Percentiles rank a stretch among this genome's conserved stretches.
phyloP scores from a whole-genome alignment of 2,888 invertebrate genomes.

The Rhamphomyia laevipes region DNA sequence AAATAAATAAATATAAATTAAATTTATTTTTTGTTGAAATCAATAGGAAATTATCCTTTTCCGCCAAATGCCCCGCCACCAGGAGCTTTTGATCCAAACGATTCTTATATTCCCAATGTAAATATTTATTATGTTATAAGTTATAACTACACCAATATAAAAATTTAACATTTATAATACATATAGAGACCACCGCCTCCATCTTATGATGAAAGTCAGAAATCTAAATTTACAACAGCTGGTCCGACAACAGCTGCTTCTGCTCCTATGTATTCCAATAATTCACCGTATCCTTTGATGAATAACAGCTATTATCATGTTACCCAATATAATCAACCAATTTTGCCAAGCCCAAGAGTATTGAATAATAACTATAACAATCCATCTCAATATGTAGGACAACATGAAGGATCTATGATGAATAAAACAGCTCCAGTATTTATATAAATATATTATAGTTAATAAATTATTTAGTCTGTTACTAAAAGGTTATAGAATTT shows the following conservation, averaged over 20 bases:
- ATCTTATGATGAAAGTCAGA: conserved; percentile 32
- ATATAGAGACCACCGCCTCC: conserved; percentile 31
- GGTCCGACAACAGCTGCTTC: background rate
- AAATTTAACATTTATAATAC: background rate
- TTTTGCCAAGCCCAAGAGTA: conserved; percentile 7
- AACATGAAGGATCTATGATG: conserved; percentile 4
- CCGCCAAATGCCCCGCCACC: background rate
- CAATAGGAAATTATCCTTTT: background rate
- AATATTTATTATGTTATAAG: background rate
- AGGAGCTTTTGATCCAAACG: background rate
- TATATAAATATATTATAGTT: conserved; percentile 1
- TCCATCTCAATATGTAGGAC: conserved; percentile 8
- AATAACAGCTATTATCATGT: conserved; percentile 10
- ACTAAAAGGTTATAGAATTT: conserved; percentile 14
- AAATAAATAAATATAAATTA: too few species aligned
- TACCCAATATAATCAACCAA: conserved; percentile 11
- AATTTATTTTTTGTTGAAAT: too few species aligned
- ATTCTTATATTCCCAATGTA: background rate
- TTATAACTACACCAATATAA: background rate
- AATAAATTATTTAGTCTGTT: background rate
- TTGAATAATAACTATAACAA: conserved; percentile 8
- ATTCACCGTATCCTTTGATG: background rate
- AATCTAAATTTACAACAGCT: conserved; percentile 4
- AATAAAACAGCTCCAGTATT: conserved; percentile 7
- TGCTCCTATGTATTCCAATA: background rate